Evolutionary conservation across 1,140 invertebrate species (phyloP), one percentile per base, ranked within the genome.

Genomic region (Pseudomyrmex gracilis): DNA sequence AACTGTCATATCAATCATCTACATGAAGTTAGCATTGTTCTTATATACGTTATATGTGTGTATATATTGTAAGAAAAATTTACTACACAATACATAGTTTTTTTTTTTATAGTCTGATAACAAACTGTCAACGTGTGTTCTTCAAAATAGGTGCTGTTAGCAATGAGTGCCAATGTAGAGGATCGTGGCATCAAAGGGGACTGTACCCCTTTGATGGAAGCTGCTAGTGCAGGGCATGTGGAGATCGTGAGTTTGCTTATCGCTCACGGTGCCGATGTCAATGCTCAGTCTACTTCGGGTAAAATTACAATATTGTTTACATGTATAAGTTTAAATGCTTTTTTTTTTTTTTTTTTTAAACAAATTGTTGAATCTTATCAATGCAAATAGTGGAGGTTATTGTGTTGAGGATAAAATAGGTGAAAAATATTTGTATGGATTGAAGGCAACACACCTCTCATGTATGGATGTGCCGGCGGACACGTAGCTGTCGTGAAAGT

Each of bases 391-490:
- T 68, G 4, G 12, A 47, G 51, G 2, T 68, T 55, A 45, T 9
- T 13, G 34, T 34, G 34, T 20, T 15, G 9, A 13, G 15, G n/a
- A 34, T 3, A 13, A 2, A 47, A 66, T 2, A 1, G 3, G 0
- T 9, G 13, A 71, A 10, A 17, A 15, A 73, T 64, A 64, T 17
- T 73, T 10, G 17, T 73, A 15, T 61, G n/a, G 0, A 55, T 58
- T 85, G 24, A 57, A 96, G 97, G 98, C 77, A 99, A 99, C 93
- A 99, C 99, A 64, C 98, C 99, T 61, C 95, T 99, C 53, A 99
- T 99, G 98, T 99, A 99, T 95, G 99, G 98, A 58, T 99, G 98
- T 93, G 98, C 98, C 86, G 98, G 98, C 91, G 99, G 99, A 3
- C 98, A 99, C 95, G 97, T 97, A 90, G 97, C 98, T 85, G 98